Conservation (phyloP, 2,113 vertebrate genomes). For the Syngnathoides biaculeatus region DNA sequence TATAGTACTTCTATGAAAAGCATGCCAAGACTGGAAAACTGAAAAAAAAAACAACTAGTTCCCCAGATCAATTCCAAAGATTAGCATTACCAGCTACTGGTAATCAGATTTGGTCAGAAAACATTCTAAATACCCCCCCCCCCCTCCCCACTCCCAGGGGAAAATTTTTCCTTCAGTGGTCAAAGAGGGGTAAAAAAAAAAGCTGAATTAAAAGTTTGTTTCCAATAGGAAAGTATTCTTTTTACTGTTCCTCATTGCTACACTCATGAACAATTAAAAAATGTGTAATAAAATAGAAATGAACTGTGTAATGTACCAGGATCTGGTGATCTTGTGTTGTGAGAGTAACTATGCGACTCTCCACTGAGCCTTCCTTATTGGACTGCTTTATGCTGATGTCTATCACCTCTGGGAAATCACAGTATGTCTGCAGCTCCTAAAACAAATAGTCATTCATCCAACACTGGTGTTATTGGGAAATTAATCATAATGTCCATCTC, state of each 20-base stretch:
- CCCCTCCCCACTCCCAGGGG: too few species aligned
- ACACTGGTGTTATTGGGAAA: neutral
- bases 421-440: conserved; percentile 88
- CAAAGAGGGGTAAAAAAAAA: conserved; percentile 8
- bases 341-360: conserved; percentile 91
- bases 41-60: neutral
- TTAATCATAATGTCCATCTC: conserved; percentile 4
- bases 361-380: conserved; percentile 84
- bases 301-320: conserved; percentile 73
- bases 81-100: neutral
- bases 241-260: neutral
- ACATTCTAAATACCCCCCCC: neutral
- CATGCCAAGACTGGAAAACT: neutral
- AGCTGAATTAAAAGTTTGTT: neutral
- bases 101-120: neutral
- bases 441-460: conserved; percentile 14
- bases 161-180: conserved; percentile 3
- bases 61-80: neutral
- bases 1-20: neutral
- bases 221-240: too few species aligned
- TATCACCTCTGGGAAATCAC: conserved; percentile 94
- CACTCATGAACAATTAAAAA: neutral
- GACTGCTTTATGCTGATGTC: conserved; percentile 95
- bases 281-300: neutral
- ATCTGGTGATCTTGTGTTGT: conserved; percentile 88